Evolutionary conservation across 2,888 invertebrate species (phyloP), one percentile per base, ranked within the genome.

Genomic region (Labia minor): DNA sequence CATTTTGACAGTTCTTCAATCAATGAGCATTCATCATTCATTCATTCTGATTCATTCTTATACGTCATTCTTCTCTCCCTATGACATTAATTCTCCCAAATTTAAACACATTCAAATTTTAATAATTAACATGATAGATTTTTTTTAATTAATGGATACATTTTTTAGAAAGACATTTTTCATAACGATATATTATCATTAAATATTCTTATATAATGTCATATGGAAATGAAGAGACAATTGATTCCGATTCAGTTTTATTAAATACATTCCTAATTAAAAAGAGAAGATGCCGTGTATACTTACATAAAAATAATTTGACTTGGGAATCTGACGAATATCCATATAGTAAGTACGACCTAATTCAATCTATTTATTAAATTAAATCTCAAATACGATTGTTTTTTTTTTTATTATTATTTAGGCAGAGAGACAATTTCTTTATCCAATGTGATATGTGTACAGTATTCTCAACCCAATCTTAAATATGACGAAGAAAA

Each of bases 251-350:
- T 66, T 72, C 78, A 21, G 78, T 78, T 37, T 73, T 79, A 11
- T 75, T 83, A 20, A 82, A 81, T 71, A 84, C 83, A 70, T 86
- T 86, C 76, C 76, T 82, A 64, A 81, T 83, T 68, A 81, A 82
- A 70, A 85, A 83, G 73, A 85, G 84, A 76, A 80, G 82, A 71
- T 83, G 82, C 74, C 80, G 82, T 69, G 85, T 85, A 16, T 82
- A 85, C 75, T 82, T 86, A 71, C 84, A 86, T 75, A 81, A 81
- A 66, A 82, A 82, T 70, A 81, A 80, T 66, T 77, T 86, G 68
- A 82, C 84, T 64, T 86, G 86, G 86, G 86, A 86, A 73, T 82
- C 81, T 63, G 81, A 81, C 71, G 79, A 80, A 71, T 77, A 81
- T 66, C 81, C 82, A 66, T 79, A 79, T 73, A 80, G 83, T 83